phyloP scores from a whole-genome alignment of 2,888 invertebrate genomes.

The Stenodema calcarata region DNA sequence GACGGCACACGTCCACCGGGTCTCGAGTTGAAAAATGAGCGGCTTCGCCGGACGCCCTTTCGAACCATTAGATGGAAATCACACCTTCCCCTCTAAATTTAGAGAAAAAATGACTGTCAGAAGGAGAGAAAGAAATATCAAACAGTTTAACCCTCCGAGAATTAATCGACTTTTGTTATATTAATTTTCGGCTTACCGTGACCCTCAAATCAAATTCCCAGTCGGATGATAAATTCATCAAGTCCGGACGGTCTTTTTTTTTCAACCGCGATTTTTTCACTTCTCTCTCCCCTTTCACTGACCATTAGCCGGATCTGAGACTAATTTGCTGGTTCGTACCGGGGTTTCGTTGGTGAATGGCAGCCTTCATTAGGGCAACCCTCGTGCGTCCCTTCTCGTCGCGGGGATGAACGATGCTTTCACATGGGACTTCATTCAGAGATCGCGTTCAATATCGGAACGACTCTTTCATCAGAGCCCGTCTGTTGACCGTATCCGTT shows the following conservation, averaged over 20 bases:
- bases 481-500: no score
- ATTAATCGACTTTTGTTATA: neutral
- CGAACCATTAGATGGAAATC: neutral
- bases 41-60: neutral
- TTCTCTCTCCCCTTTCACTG: neutral
- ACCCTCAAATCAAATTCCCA: neutral
- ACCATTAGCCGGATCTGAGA: neutral
- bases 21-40: conserved; percentile 24
- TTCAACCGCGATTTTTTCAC: neutral
- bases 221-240: neutral
- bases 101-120: no score
- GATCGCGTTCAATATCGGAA: no score
- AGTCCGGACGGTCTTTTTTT: neutral
- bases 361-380: no score
- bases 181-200: neutral
- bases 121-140: neutral
- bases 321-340: neutral
- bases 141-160: neutral
- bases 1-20: neutral
- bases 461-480: no score
- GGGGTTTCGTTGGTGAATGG: no score
- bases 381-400: no score
- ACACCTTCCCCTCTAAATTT: neutral
- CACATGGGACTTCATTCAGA: no score
- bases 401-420: no score